Evolutionary conservation across 2,113 vertebrate genomes (phyloP), one percentile per base, ranked within the genome.

Genomic region (Beaufortia kweichowensis): DNA sequence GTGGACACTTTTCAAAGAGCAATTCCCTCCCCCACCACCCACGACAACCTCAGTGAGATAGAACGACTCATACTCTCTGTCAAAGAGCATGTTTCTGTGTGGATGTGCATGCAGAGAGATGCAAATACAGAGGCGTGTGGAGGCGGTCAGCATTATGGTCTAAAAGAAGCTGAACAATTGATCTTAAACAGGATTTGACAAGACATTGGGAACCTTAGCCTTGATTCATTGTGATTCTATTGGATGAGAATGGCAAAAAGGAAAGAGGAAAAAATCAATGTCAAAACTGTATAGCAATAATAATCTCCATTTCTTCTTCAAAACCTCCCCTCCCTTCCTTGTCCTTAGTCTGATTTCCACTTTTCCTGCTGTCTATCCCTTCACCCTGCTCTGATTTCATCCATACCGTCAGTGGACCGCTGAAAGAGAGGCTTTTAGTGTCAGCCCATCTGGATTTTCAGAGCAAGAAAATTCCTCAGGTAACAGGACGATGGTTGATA

Each of bases 341-440:
- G 65, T 48, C 76, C 68, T 67, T 72, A 46, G 15, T 81, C 76
- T 62, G 59, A 66, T 73, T 81, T 67, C 77, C 57, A 72, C 55
- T 67, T 75, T 81, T 88, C 85, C 81, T 73, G 56, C 56, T 67
- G 75, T 89, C 80, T 75, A 21, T 62, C n/a, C 46, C 33, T 61
- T 46, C 17, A 63, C 62, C 39, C 57, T 23, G 57, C 76, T 83
- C 70, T 76, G 66, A 71, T 83, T 79, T 79, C 75, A 61, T 70
- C 67, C 39, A 29, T 61, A 46, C 77, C 56, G 50, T 76, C 62
- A 59, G 48, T 75, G 64, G 72, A 71, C 60, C 68, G 67, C 60
- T 78, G 75, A 56, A 76, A 60, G 72, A 66, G 50, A 69, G 53
- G 77, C 72, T 83, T 81, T 78, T 80, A 80, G 75, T 55, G 50